A percentile compares a stretch with the other conserved stretches of the same genome.
Evolutionary conservation across 2,113 vertebrate species (phyloP).

Genomic region (Ploceus nigricollis): DNA sequence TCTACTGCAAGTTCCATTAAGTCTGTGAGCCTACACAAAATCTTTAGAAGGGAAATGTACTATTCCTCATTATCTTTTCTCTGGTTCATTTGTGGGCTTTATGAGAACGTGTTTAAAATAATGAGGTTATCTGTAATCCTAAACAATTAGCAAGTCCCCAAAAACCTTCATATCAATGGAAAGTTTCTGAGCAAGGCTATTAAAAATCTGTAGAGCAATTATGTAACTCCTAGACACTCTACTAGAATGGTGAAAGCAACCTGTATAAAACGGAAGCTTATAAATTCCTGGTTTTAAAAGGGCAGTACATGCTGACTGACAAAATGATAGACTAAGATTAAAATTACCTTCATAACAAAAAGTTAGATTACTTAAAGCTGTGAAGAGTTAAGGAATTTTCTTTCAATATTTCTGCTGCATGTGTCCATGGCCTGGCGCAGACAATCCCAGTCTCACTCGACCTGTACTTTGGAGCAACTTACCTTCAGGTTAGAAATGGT

Average conservation of each 20-base stretch:
- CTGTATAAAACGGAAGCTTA: background rate
- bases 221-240: background rate
- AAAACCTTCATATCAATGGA: background rate
- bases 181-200: background rate
- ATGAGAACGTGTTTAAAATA: background rate
- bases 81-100: background rate
- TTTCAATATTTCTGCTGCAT: background rate
- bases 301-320: background rate
- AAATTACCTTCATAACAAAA: background rate
- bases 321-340: background rate
- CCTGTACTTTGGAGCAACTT: background rate
- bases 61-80: background rate
- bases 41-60: background rate
- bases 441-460: background rate
- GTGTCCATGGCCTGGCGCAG: background rate
- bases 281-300: background rate
- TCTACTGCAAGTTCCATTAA: background rate
- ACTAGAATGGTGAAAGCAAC: background rate
- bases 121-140: background rate
- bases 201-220: background rate
- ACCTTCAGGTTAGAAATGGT: background rate
- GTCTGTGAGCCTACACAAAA: background rate
- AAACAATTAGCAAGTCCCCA: background rate
- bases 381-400: background rate
- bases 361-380: background rate